Conservation (phyloP, 2,113 vertebrate species). For the Thunnus maccoyii region DNA sequence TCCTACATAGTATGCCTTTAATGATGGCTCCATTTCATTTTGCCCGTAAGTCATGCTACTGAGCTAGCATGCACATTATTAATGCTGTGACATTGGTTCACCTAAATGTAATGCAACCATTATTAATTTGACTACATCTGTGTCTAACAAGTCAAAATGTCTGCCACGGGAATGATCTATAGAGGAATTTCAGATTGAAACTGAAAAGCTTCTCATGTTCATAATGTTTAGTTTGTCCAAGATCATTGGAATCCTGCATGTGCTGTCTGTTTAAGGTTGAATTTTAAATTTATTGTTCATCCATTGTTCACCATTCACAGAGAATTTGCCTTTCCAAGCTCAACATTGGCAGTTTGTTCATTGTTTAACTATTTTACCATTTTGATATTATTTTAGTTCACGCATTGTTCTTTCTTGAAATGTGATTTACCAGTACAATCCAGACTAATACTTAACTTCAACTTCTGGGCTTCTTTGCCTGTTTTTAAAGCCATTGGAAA, state of each 20-base stretch:
- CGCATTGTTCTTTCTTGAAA: not conserved
- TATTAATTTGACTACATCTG: not conserved
- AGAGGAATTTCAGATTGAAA: not conserved
- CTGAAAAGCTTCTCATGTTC: not conserved
- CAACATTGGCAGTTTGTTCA: slow-evolving; percentile 10
- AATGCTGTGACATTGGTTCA: not conserved
- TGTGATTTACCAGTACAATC: slow-evolving; percentile 5
- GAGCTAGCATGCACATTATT: not conserved
- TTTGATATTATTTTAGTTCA: slow-evolving; percentile 3
- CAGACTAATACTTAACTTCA: not conserved
- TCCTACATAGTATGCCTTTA: too few species aligned
- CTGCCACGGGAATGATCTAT: not conserved
- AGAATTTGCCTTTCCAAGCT: slow-evolving; percentile 10
- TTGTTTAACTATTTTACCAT: not conserved
- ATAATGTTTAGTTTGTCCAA: not conserved
- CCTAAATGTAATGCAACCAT: not conserved
- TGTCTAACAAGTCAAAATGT: slow-evolving; percentile 11
- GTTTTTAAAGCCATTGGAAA: slow-evolving; percentile 40
- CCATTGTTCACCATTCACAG: not conserved
- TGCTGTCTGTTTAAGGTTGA: not conserved
- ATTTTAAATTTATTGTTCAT: slow-evolving; percentile 8
- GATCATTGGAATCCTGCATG: not conserved
- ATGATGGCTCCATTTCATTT: not conserved
- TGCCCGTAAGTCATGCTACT: not conserved
- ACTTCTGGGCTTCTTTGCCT: not conserved